phyloP scores from a whole-genome alignment of 2,113 vertebrate species.

The Tichodroma muraria region DNA sequence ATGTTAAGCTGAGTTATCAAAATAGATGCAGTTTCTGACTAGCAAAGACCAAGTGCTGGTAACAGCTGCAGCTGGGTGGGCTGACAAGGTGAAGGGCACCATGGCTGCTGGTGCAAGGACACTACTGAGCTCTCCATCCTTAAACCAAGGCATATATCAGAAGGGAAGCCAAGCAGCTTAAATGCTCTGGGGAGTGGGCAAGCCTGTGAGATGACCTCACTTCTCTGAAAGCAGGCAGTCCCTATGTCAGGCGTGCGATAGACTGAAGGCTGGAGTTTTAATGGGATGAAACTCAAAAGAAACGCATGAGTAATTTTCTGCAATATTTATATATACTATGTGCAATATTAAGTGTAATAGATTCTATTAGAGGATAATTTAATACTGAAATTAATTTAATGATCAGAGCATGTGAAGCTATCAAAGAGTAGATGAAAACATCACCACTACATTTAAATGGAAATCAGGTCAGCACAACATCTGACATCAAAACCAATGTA shows the following conservation, averaged over 20 bases:
- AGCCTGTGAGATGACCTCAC: background rate
- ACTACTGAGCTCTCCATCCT: background rate
- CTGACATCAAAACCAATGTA: background rate
- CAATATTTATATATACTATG: background rate
- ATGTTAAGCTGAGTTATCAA: background rate
- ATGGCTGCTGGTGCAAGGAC: background rate
- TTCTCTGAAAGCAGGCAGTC: background rate
- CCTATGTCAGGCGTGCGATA: background rate
- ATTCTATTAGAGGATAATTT: background rate
- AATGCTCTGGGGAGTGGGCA: background rate
- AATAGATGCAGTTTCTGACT: background rate
- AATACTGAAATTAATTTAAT: background rate
- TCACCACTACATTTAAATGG: background rate
- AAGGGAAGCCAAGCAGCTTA: background rate
- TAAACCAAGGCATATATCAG: background rate
- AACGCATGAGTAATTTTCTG: background rate
- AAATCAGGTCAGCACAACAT: background rate
- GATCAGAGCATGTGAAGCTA: background rate
- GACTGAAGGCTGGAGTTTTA: background rate
- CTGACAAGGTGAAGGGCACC: background rate
- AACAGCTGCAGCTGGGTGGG: background rate
- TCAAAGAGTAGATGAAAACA: background rate
- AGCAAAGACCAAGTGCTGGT: background rate
- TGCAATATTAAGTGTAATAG: background rate
- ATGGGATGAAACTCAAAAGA: background rate